Conservation (phyloP, 2,888 invertebrate species). For the Linnaemya tessellans region DNA sequence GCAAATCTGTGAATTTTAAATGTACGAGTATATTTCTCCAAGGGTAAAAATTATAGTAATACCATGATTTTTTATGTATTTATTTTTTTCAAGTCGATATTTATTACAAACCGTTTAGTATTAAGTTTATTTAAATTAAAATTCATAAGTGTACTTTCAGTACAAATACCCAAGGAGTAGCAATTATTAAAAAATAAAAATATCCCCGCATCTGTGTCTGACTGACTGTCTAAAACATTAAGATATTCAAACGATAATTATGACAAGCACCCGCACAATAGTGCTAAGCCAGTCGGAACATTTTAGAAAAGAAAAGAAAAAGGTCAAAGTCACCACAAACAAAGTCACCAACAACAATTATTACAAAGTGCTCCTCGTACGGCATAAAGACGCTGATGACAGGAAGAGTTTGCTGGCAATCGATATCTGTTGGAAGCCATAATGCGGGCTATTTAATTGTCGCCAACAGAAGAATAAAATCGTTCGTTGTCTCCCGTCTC, state of each 20-base stretch:
- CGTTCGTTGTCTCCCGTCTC: constrained; percentile 26
- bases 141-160: background rate
- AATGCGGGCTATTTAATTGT: constrained; percentile 63
- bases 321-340: constrained; percentile 34
- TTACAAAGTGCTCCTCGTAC: constrained; percentile 24
- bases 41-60: background rate
- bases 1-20: too few species aligned
- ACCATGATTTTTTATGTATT: too few species aligned
- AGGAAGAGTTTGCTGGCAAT: constrained; percentile 41
- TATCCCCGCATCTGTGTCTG: constrained; percentile 42
- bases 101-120: background rate
- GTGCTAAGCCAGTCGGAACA: constrained; percentile 38
- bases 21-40: too few species aligned
- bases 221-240: background rate
- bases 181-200: background rate
- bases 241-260: constrained; percentile 23
- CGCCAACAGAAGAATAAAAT: constrained; percentile 53
- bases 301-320: constrained; percentile 36
- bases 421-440: constrained; percentile 47
- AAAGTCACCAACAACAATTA: constrained; percentile 35
- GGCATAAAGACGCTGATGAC: constrained; percentile 30
- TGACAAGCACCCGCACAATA: constrained; percentile 46
- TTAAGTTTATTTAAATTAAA: background rate
- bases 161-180: too few species aligned
- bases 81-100: background rate